phyloP scores from a whole-genome alignment of 2,797 vertebrate genomes.

The Erpetoichthys calabaricus region DNA sequence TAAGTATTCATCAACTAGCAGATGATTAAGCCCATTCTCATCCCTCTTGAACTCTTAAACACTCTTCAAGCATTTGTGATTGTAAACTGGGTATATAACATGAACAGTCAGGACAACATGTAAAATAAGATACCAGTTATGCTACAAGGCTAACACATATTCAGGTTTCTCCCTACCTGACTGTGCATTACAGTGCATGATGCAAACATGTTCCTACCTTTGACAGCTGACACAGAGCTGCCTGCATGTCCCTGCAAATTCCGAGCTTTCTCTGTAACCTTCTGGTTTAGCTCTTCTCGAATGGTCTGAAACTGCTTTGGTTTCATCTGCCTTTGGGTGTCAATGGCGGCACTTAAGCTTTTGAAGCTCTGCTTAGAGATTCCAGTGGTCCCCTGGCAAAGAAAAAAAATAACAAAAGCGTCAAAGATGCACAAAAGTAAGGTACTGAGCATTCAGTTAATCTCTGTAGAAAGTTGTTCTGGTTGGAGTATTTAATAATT shows the following conservation, averaged over 20 bases:
- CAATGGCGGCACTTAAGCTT: constrained; percentile 27
- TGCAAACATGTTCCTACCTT: constrained; percentile 14
- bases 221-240: not conserved
- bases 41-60: too few relatives aligned
- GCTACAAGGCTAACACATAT: not conserved
- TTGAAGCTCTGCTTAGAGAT: constrained; percentile 28
- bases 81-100: too few relatives aligned
- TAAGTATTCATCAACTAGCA: too few relatives aligned
- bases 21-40: too few relatives aligned
- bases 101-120: too few relatives aligned
- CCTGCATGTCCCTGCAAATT: constrained; percentile 12
- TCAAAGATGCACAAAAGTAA: too few relatives aligned
- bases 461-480: too few relatives aligned
- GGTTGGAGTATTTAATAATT: too few relatives aligned
- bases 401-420: constrained; percentile 2
- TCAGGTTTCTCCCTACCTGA: too few relatives aligned
- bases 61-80: too few relatives aligned
- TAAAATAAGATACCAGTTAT: not conserved
- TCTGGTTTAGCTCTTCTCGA: constrained; percentile 23
- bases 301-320: constrained; percentile 24
- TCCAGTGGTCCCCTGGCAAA: constrained; percentile 34
- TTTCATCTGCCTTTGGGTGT: constrained; percentile 30
- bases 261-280: constrained; percentile 22
- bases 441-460: too few relatives aligned
- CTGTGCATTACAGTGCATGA: not conserved